These are phyloP conservation scores for Hedychridium roseum DNA, from an alignment of 2,888 invertebrate genomes.

Conservation along the genomic window DNA sequence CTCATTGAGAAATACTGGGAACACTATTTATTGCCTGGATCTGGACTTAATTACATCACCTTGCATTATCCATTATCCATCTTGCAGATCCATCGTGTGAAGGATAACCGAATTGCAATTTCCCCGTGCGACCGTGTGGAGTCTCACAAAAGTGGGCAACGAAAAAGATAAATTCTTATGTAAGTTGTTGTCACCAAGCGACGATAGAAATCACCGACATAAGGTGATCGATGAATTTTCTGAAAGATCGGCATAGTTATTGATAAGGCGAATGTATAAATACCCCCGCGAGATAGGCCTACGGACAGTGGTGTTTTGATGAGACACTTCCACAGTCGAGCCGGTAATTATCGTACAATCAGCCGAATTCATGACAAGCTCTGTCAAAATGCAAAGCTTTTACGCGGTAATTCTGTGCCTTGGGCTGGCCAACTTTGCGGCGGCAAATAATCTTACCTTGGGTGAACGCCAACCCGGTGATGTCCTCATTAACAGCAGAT, in stretches of 20 bases:
- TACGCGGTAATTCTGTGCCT: slow-evolving; percentile 35
- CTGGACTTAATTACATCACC: no score
- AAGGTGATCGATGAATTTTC: slow-evolving; percentile 9
- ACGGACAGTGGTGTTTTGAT: slow-evolving; percentile 7
- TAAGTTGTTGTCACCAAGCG: slow-evolving; percentile 20
- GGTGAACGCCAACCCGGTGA: slow-evolving; percentile 36
- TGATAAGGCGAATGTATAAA: slow-evolving; percentile 36
- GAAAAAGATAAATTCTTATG: slow-evolving; percentile 21
- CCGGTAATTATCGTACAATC: no score
- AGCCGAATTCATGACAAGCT: no score
- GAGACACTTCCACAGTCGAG: neutral
- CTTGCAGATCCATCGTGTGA: no score
- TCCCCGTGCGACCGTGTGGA: no score
- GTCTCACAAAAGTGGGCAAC: no score
- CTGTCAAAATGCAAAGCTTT: slow-evolving; percentile 26
- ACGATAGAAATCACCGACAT: slow-evolving; percentile 16
- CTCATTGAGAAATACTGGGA: no score
- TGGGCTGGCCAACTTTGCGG: slow-evolving; percentile 23
- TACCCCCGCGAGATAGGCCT: neutral
- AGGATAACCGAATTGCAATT: no score
- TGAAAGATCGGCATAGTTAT: slow-evolving; percentile 2
- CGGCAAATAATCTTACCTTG: slow-evolving; percentile 28
- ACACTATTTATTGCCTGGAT: no score
- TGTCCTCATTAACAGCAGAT: slow-evolving; percentile 18
- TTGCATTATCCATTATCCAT: no score